A percentile compares a stretch with the other conserved stretches of the same genome.
phyloP scores from a whole-genome alignment of 2,113 vertebrate genomes.

The Chionis minor region DNA sequence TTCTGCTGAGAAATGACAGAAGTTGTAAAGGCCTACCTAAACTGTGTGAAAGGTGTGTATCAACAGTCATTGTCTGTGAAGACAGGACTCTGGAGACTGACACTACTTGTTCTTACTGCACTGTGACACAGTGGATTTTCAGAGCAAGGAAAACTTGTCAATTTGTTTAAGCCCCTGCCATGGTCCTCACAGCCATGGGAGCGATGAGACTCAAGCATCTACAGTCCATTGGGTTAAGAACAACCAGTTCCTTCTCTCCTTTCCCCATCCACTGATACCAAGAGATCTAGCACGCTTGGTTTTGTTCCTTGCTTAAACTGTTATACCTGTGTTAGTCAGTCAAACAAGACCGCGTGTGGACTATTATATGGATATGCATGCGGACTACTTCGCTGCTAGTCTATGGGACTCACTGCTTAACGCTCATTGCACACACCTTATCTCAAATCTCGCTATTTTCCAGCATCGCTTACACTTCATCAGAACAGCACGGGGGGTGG shows the following conservation, averaged over 20 bases:
- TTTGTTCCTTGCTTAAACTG: neutral
- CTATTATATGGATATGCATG: neutral
- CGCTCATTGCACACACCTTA: neutral
- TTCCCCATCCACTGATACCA: neutral
- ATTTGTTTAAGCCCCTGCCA: neutral
- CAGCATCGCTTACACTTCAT: neutral
- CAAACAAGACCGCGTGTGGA: neutral
- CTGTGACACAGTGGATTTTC: neutral
- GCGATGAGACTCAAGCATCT: neutral
- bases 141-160: neutral
- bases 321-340: neutral
- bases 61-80: neutral
- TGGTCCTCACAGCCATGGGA: neutral
- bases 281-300: neutral
- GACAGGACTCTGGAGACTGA: neutral
- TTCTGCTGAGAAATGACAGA: neutral
- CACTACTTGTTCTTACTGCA: neutral
- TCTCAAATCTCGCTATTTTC: fast-evolving
- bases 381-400: neutral
- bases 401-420: neutral
- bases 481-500: neutral
- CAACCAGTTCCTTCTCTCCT: neutral
- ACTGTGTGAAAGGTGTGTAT: neutral
- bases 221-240: neutral
- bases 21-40: neutral